Evolutionary conservation across 64 coral and sea anemone genomes (phyloP).

Genomic region (Pocillopora damicornis): DNA sequence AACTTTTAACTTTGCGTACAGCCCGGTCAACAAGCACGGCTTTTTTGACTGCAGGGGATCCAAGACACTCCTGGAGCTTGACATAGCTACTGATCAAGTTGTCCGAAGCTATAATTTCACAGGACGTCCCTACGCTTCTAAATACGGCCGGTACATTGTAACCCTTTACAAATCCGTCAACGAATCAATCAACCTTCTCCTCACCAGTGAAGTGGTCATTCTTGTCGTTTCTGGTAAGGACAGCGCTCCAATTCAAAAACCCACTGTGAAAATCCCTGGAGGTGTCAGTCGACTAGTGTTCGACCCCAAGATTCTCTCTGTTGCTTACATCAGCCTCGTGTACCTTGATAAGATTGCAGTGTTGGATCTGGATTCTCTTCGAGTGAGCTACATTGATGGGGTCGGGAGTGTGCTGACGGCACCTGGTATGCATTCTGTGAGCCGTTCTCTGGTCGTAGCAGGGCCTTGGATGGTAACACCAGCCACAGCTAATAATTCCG

Average conservation of each 20-base stretch:
- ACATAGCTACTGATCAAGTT: not conserved
- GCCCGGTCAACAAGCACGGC: conserved; percentile 22
- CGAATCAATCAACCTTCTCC: not conserved
- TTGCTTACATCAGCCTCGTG: conserved; percentile 27
- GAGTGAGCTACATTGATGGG: conserved; percentile 32
- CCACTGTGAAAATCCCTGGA: conserved; percentile 8
- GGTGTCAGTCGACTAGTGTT: conserved; percentile 30
- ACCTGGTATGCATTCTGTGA: not conserved
- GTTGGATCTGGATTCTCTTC: conserved; percentile 10
- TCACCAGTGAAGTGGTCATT: conserved; percentile 2
- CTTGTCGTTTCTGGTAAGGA: not conserved
- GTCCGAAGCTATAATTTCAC: conserved; percentile 4
- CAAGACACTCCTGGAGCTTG: not conserved
- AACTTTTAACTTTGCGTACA: conserved; percentile 46
- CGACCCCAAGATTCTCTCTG: not conserved
- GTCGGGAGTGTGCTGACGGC: not conserved
- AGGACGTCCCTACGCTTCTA: conserved; percentile 26
- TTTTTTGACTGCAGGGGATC: conserved; percentile 13
- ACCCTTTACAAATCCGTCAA: conserved; percentile 26
- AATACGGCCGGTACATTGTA: conserved; percentile 33
- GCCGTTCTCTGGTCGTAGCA: not conserved
- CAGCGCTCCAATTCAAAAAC: not conserved
- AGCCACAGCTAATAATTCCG: conserved; percentile 22
- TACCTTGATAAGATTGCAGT: conserved; percentile 48
- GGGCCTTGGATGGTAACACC: conserved; percentile 41